Conservation (phyloP, 23 tunicate species). For the Trididemnum clinides region DNA sequence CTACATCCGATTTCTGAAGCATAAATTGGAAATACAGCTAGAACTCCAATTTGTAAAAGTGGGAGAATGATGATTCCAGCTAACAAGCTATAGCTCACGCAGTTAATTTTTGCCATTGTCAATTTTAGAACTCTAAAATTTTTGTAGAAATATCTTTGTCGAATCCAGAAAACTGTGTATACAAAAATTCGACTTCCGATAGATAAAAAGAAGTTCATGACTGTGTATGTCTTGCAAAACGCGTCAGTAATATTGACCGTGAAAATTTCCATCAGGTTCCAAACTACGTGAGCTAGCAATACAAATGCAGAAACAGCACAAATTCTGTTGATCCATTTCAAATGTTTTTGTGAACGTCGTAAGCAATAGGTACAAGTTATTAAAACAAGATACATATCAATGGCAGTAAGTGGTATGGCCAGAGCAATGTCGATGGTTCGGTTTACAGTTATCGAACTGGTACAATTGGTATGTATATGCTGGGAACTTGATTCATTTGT, state of each 20-base stretch:
- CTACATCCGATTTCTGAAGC: neutral
- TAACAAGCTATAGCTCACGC: neutral
- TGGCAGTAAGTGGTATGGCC: neutral
- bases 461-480: too few relatives aligned
- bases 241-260: neutral
- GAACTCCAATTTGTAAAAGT: neutral
- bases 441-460: too few relatives aligned
- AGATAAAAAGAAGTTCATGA: neutral
- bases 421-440: neutral
- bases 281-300: neutral
- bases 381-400: neutral
- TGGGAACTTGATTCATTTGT: too few relatives aligned
- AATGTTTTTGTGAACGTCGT: neutral
- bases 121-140: neutral
- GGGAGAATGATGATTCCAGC: neutral
- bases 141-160: neutral
- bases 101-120: neutral
- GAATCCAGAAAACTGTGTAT: neutral
- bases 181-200: neutral
- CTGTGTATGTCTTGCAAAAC: neutral
- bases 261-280: neutral
- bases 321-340: neutral
- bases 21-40: neutral
- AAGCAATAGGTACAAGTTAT: neutral
- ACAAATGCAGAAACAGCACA: neutral